Conservation (phyloP, 2,797 vertebrate genomes). For the Paratrypauchen microcephalus region DNA sequence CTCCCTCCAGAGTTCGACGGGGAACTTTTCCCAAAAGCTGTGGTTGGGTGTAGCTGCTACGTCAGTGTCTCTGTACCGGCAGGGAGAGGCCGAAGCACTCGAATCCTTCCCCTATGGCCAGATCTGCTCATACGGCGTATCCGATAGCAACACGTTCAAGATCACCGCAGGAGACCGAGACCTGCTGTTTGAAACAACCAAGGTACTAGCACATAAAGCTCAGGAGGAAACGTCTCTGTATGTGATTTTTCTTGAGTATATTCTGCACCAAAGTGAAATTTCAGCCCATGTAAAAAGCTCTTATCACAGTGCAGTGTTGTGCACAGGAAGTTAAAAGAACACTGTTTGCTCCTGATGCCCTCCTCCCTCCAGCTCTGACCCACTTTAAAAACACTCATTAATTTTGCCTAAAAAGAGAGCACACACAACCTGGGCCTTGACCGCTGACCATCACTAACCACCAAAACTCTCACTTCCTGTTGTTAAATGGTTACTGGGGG, state of each 20-base stretch:
- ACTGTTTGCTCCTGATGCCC: slow-evolving; percentile 45
- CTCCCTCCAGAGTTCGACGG: slow-evolving; percentile 80
- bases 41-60: slow-evolving; percentile 89
- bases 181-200: slow-evolving; percentile 88
- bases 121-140: slow-evolving; percentile 89
- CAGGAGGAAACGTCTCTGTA: not conserved
- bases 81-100: slow-evolving; percentile 86
- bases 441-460: slow-evolving; percentile 49
- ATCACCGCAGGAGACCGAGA: slow-evolving; percentile 87
- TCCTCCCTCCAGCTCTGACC: slow-evolving; percentile 30
- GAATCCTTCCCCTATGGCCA: slow-evolving; percentile 88
- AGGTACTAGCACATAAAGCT: slow-evolving; percentile 72
- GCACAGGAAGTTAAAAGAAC: slow-evolving; percentile 56
- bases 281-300: slow-evolving; percentile 11
- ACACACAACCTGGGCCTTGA: slow-evolving; percentile 55
- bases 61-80: slow-evolving; percentile 86
- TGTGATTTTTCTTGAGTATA: slow-evolving; percentile 8
- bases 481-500: slow-evolving; percentile 55
- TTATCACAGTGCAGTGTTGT: slow-evolving; percentile 42
- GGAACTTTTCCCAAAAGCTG: slow-evolving; percentile 83
- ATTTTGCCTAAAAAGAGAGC: slow-evolving; percentile 62
- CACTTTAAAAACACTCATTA: slow-evolving; percentile 63
- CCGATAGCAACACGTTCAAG: slow-evolving; percentile 87
- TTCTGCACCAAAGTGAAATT: slow-evolving; percentile 8
- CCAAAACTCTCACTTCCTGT: slow-evolving; percentile 61